A percentile compares a stretch with the other conserved stretches of the same genome.
Evolutionary conservation across 2,797 vertebrate genomes (phyloP).

Genomic region (Cygnus olor): DNA sequence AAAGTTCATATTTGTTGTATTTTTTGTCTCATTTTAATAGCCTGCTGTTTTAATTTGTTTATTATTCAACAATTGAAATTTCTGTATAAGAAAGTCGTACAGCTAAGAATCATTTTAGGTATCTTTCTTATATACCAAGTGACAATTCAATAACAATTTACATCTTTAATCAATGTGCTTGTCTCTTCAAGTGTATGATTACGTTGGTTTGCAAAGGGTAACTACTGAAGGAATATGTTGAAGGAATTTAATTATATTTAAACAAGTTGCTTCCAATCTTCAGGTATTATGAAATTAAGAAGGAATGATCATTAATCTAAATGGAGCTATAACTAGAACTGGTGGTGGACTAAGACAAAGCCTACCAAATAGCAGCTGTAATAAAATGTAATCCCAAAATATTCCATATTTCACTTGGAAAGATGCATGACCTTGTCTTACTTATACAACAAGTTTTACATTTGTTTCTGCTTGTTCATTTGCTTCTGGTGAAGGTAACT

Average conservation of each 20-base stretch:
- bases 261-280: not conserved
- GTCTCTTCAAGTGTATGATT: not conserved
- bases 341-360: not conserved
- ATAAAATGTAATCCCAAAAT: not conserved
- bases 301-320: not conserved
- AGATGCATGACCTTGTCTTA: not conserved
- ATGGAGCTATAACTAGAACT: not conserved
- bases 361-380: not conserved
- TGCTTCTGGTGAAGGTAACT: not conserved
- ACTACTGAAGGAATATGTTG: not conserved
- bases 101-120: not conserved
- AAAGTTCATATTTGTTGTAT: not conserved
- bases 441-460: not conserved
- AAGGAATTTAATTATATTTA: conserved; percentile 18
- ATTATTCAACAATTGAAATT: not conserved
- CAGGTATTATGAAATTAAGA: not conserved
- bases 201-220: not conserved
- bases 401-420: not conserved
- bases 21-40: not conserved
- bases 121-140: not conserved
- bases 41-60: not conserved
- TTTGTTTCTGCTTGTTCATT: not conserved
- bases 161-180: conserved; percentile 18
- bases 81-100: not conserved
- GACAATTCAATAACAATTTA: not conserved